Evolutionary conservation across 2,797 vertebrate species (phyloP).

Genomic region (Muraenolepis orangiensis): DNA sequence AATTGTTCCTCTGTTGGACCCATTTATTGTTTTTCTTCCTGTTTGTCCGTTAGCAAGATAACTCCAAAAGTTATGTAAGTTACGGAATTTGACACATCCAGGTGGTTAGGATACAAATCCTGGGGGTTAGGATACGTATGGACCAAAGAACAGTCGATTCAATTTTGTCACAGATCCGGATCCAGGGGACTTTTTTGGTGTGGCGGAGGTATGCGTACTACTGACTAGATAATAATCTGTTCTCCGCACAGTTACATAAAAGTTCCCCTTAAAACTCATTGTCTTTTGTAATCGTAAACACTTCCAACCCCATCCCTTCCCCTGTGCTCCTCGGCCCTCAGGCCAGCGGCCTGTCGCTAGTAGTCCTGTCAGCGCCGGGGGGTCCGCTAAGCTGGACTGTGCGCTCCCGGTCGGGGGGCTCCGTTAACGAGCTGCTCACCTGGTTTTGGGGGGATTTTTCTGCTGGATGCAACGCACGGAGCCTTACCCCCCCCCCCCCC

Average conservation of each 20-base stretch:
- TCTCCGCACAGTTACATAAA: neutral
- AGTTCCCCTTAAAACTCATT: neutral
- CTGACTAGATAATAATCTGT: too few species aligned
- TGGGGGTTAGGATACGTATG: too few species aligned
- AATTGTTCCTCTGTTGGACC: neutral
- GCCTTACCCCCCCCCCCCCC: too few species aligned
- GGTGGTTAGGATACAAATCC: too few species aligned
- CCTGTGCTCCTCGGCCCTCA: neutral
- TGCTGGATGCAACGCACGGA: conserved; percentile 42
- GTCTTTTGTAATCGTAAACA: neutral
- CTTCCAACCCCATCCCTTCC: neutral
- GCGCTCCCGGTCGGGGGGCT: conserved; percentile 52
- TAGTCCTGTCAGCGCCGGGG: neutral
- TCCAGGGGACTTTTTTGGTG: too few species aligned
- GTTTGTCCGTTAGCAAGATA: too few species aligned
- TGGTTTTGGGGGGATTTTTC: conserved; percentile 59
- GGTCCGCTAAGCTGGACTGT: neutral
- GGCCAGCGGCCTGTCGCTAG: neutral
- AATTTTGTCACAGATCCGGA: too few species aligned
- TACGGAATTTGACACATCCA: too few species aligned
- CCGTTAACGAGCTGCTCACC: conserved; percentile 70
- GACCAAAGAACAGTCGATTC: too few species aligned
- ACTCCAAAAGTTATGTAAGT: too few species aligned
- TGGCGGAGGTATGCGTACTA: too few species aligned
- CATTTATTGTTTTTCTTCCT: too few species aligned